Conservation (phyloP, 2,888 invertebrate species). For the Cataglyphis altisquamis region DNA sequence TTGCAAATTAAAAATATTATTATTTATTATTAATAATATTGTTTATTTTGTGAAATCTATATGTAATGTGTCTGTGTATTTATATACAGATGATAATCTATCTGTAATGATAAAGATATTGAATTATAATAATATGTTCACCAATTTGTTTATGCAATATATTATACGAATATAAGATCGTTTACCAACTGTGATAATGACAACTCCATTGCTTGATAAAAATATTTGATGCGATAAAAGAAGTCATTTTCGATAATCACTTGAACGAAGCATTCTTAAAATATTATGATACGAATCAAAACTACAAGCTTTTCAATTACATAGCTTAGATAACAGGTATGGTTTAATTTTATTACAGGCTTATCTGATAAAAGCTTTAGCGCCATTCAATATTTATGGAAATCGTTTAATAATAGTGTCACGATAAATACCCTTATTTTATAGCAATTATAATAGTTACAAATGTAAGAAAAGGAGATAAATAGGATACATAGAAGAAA, state of each 20-base stretch:
- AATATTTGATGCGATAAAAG: neutral
- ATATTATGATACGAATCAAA: neutral
- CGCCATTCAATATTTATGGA: neutral
- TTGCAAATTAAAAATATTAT: neutral
- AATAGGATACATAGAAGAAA: neutral
- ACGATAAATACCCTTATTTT: neutral
- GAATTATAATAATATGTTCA: neutral
- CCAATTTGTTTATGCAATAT: neutral
- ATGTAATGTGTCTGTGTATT: neutral
- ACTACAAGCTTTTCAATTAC: neutral
- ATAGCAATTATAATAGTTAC: neutral
- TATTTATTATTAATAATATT: neutral
- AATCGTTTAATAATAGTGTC: slow-evolving; percentile 1
- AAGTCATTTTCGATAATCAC: neutral
- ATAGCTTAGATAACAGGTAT: neutral
- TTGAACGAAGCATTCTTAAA: neutral
- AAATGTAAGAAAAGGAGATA: neutral
- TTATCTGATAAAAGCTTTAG: neutral
- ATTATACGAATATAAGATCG: neutral
- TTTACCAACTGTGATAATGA: slow-evolving; percentile 3
- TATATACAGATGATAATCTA: no score
- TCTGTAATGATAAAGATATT: neutral
- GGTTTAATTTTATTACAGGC: neutral
- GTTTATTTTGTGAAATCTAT: neutral
- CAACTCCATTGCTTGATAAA: neutral